Conservation (phyloP, 1,140 invertebrate species). For the Drosophila melanica region DNA sequence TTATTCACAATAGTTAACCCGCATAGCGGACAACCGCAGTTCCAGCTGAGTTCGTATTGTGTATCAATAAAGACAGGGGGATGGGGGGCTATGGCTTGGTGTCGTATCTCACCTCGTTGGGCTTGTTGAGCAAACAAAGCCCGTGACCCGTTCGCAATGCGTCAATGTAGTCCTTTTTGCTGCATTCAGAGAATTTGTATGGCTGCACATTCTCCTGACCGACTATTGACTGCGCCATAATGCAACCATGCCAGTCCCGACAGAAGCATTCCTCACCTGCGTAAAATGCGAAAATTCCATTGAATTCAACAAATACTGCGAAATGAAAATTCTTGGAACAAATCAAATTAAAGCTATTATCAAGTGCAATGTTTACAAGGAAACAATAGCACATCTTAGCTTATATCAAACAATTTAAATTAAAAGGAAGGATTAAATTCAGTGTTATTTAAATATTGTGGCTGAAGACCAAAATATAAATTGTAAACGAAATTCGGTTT, state of each 20-base stretch:
- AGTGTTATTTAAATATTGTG: too few relatives aligned
- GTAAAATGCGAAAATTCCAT: slow-evolving; percentile 6
- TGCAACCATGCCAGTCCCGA: slow-evolving; percentile 97
- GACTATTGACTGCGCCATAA: slow-evolving; percentile 96
- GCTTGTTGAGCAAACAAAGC: slow-evolving; percentile 95
- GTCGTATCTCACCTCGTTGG: slow-evolving; percentile 90
- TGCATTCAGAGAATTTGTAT: slow-evolving; percentile 96
- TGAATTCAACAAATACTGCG: not conserved
- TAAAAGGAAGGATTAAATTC: too few relatives aligned
- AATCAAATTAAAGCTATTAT: not conserved
- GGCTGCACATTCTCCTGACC: slow-evolving; percentile 95
- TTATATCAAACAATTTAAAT: too few relatives aligned
- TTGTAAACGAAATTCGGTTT: too few relatives aligned
- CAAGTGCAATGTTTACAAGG: not conserved
- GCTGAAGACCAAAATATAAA: too few relatives aligned
- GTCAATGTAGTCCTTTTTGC: slow-evolving; percentile 93
- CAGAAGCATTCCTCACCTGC: slow-evolving; percentile 90
- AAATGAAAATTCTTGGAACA: not conserved
- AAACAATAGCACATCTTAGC: too few relatives aligned
- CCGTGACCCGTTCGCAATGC: slow-evolving; percentile 91
- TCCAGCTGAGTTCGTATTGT: slow-evolving; percentile 12
- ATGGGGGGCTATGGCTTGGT: not conserved
- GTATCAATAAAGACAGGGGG: slow-evolving; percentile 11
- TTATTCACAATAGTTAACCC: slow-evolving; percentile 4
- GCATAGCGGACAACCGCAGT: slow-evolving; percentile 4